Evolutionary conservation across 2,113 vertebrate genomes (phyloP).

Genomic region (Petrocephalus microphthalmus): DNA sequence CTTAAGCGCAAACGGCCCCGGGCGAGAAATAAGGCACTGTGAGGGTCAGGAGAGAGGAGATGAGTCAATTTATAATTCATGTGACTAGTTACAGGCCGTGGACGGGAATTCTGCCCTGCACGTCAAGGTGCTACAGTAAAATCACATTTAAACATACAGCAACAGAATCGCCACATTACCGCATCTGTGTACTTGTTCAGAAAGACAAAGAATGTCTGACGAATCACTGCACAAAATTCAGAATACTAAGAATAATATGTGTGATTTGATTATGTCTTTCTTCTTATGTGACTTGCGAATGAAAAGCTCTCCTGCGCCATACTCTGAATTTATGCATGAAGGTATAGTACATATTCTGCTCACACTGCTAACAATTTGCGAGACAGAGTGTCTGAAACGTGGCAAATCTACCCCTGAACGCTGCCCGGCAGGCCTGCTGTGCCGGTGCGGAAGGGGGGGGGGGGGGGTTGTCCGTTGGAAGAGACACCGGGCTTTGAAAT

Average conservation of each 20-base stretch:
- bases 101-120: background rate
- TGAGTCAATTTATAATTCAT: conserved; percentile 34
- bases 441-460: background rate
- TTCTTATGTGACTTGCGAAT: background rate
- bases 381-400: background rate
- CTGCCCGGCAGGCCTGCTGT: background rate
- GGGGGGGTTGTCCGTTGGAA: background rate
- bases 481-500: background rate
- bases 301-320: background rate
- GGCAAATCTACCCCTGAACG: background rate
- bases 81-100: background rate
- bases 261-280: background rate
- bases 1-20: conserved; percentile 56
- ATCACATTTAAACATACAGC: background rate
- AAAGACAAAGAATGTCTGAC: background rate
- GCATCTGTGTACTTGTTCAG: background rate
- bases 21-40: conserved; percentile 44
- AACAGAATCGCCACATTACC: background rate
- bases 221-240: background rate
- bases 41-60: background rate
- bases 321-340: background rate
- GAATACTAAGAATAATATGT: background rate
- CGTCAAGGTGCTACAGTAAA: background rate
- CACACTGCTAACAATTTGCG: background rate
- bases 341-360: background rate